phyloP scores from a whole-genome alignment of 2,797 vertebrate genomes.

The Spea hammondii region DNA sequence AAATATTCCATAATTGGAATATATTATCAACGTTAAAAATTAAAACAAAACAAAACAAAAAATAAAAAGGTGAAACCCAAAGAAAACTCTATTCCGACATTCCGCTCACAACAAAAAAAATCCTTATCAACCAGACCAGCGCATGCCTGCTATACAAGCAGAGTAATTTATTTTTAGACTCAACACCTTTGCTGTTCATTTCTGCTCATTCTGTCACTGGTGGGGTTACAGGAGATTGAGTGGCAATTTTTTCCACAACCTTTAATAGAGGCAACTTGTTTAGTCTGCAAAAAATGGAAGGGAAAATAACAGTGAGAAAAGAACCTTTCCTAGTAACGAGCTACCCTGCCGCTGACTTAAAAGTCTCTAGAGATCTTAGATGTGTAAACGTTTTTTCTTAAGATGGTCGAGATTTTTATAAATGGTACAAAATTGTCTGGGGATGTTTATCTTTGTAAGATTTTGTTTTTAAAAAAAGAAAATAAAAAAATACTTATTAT shows the following conservation, averaged over 20 bases:
- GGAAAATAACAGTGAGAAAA: conserved; percentile 4
- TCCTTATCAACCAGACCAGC: neutral
- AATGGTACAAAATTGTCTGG: neutral
- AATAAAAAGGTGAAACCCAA: neutral
- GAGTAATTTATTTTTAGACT: neutral
- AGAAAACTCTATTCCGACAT: too few relatives aligned
- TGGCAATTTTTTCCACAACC: conserved; percentile 11
- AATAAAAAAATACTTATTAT: too few relatives aligned
- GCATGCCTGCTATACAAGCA: neutral
- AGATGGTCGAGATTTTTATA: conserved; percentile 12
- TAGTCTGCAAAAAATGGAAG: neutral
- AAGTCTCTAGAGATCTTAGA: conserved; percentile 15
- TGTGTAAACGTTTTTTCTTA: conserved; percentile 6
- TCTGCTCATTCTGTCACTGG: conserved; percentile 20
- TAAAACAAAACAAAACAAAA: neutral
- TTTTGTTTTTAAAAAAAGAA: too few relatives aligned
- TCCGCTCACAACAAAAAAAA: too few relatives aligned
- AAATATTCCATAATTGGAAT: too few relatives aligned
- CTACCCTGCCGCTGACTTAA: conserved; percentile 16
- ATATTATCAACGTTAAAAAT: neutral
- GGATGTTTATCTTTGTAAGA: too few relatives aligned
- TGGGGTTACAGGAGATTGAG: conserved; percentile 32
- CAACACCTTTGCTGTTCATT: conserved; percentile 11
- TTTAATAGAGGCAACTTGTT: conserved; percentile 9
- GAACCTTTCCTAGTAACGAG: conserved; percentile 12